These are phyloP conservation scores for Neotoxoptera formosana DNA, from an alignment of 1,140 invertebrate species.

Conservation along the genomic window DNA sequence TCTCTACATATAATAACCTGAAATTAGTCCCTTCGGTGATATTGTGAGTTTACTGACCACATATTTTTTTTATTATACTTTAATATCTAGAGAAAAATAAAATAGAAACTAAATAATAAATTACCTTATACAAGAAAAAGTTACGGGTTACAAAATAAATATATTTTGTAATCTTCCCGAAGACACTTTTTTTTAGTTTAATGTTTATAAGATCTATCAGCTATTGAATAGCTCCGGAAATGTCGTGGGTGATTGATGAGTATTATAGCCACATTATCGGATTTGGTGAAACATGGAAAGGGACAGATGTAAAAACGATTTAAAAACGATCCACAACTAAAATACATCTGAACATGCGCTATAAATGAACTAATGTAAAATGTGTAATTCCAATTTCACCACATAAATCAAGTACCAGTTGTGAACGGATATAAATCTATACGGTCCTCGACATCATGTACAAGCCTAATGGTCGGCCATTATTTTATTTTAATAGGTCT, in stretches of 20 bases:
- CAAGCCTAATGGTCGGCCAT: conserved; percentile 44
- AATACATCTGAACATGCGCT: conserved; percentile 33
- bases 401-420: conserved; percentile 51
- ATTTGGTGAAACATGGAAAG: not conserved
- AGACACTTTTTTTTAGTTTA: not conserved
- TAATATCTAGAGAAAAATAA: not conserved
- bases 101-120: not conserved
- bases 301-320: conserved; percentile 41
- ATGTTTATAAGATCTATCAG: not conserved
- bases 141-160: not conserved
- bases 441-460: not conserved
- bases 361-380: conserved; percentile 47
- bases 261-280: not conserved
- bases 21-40: not conserved
- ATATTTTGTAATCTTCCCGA: not conserved
- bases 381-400: conserved; percentile 43
- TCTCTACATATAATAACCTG: not conserved
- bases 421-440: conserved; percentile 38
- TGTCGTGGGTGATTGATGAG: not conserved
- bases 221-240: not conserved
- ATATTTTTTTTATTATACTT: not conserved
- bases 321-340: conserved; percentile 36
- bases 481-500: conserved; percentile 46
- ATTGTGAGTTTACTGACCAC: not conserved
- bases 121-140: not conserved